phyloP scores from a whole-genome alignment of 2,888 invertebrate species.

The Nomada ferruginata region DNA sequence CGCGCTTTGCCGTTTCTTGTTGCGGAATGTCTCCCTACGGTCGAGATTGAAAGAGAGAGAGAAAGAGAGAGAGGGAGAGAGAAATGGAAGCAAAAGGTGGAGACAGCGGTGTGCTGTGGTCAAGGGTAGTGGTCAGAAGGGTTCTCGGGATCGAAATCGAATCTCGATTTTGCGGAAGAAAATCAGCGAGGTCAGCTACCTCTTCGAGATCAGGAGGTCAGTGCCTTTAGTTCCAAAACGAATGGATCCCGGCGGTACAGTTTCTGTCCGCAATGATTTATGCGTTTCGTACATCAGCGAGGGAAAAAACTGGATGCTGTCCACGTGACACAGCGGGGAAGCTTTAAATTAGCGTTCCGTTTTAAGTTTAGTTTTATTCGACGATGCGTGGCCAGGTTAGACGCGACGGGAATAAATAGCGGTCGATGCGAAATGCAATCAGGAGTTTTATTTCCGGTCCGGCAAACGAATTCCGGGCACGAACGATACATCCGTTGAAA shows the following conservation, averaged over 20 bases:
- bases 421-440: slow-evolving; percentile 24
- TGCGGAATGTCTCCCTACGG: background rate
- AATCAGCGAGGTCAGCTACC: slow-evolving; percentile 63
- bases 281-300: background rate
- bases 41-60: too few relatives aligned
- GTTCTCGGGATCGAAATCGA: slow-evolving; percentile 53
- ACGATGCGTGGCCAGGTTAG: slow-evolving; percentile 1
- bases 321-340: slow-evolving; percentile 1
- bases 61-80: background rate
- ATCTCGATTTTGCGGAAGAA: slow-evolving; percentile 40
- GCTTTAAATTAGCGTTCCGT: slow-evolving; percentile 55
- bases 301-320: slow-evolving; percentile 5
- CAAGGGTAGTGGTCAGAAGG: slow-evolving; percentile 15
- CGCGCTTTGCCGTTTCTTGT: slow-evolving; percentile 55
- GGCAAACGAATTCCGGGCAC: slow-evolving; percentile 25
- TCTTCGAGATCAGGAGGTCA: slow-evolving; percentile 2
- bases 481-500: slow-evolving; percentile 32
- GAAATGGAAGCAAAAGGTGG: background rate
- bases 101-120: background rate
- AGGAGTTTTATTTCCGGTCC: slow-evolving; percentile 41
- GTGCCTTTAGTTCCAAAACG: slow-evolving; percentile 43
- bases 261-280: slow-evolving; percentile 35
- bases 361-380: slow-evolving; percentile 15
- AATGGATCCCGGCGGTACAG: slow-evolving; percentile 30
- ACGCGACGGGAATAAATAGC: slow-evolving; percentile 12